Percentiles rank a stretch among this genome's conserved stretches.
phyloP scores from a whole-genome alignment of 2,888 invertebrate genomes.

The Drosophila bunnanda region DNA sequence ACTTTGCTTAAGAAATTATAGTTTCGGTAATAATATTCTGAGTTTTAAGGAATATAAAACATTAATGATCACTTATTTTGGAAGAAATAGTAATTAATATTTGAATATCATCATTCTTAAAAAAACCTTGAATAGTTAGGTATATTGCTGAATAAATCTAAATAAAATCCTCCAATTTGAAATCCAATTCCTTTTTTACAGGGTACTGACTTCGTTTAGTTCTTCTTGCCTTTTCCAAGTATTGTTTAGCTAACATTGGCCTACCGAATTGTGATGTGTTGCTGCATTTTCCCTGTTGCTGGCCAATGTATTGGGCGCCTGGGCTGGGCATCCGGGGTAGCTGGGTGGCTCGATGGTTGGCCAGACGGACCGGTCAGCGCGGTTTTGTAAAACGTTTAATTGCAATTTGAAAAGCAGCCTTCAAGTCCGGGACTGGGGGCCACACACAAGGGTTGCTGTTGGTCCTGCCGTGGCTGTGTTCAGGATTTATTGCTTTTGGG shows the following conservation, averaged over 20 bases:
- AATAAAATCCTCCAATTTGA: neutral
- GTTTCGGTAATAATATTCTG: too few relatives aligned
- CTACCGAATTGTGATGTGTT: constrained; percentile 44
- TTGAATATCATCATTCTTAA: neutral
- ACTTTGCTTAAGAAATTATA: neutral
- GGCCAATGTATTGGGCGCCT: constrained; percentile 8
- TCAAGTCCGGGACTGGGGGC: constrained; percentile 23
- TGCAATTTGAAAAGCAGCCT: constrained; percentile 77
- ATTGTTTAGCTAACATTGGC: constrained; percentile 72
- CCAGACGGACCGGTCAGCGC: constrained; percentile 70
- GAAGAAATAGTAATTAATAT: neutral
- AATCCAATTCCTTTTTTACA: neutral
- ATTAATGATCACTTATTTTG: too few relatives aligned
- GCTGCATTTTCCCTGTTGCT: constrained; percentile 16
- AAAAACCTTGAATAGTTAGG: neutral
- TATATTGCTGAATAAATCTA: fast-evolving
- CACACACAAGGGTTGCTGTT: constrained; percentile 65
- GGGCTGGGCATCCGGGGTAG: constrained; percentile 5
- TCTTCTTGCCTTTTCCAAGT: neutral
- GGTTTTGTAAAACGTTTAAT: constrained; percentile 82
- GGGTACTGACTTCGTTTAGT: constrained; percentile 3
- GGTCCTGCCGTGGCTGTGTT: constrained; percentile 38
- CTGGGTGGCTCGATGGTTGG: constrained; percentile 16
- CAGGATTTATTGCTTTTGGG: constrained; percentile 78
- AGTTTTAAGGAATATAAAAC: too few relatives aligned